Evolutionary conservation across 2,797 vertebrate genomes (phyloP).

Genomic region (Sparidentex hasta): DNA sequence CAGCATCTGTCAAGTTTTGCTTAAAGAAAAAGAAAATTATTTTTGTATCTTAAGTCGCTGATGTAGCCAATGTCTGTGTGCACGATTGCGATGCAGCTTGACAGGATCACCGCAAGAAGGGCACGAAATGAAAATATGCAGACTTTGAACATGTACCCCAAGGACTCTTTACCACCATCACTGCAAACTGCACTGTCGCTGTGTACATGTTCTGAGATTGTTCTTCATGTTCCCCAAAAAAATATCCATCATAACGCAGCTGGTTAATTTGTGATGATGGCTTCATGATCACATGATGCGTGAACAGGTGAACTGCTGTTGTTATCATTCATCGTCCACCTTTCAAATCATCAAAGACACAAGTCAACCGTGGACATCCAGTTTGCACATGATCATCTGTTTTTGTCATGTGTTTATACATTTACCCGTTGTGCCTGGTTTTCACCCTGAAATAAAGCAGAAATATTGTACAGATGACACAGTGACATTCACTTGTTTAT

Average conservation of each 20-base stretch:
- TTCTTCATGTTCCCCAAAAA: conserved; percentile 2
- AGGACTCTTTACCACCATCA: conserved; percentile 1
- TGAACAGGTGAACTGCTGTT: conserved; percentile 7
- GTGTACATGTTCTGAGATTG: conserved; percentile 1
- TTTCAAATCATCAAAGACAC: neutral
- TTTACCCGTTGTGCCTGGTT: conserved; percentile 3
- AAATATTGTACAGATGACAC: neutral
- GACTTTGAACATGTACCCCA: neutral
- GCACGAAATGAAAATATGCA: conserved; percentile 6
- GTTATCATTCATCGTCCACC: neutral
- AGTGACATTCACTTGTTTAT: neutral
- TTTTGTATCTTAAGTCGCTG: conserved; percentile 56
- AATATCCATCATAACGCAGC: neutral
- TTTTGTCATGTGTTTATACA: neutral
- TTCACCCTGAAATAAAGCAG: conserved; percentile 18
- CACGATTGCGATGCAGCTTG: conserved; percentile 31
- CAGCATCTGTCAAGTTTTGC: conserved; percentile 12
- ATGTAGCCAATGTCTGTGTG: neutral
- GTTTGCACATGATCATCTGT: neutral
- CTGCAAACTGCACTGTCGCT: conserved; percentile 17
- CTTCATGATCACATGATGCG: neutral
- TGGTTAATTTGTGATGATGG: conserved; percentile 24
- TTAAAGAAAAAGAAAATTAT: conserved; percentile 39
- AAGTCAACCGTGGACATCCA: neutral
- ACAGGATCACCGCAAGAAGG: conserved; percentile 30